A percentile compares a stretch with the other conserved stretches of the same genome.
Conservation (phyloP, 2,888 invertebrate species). For the Erpobdella octoculata region DNA sequence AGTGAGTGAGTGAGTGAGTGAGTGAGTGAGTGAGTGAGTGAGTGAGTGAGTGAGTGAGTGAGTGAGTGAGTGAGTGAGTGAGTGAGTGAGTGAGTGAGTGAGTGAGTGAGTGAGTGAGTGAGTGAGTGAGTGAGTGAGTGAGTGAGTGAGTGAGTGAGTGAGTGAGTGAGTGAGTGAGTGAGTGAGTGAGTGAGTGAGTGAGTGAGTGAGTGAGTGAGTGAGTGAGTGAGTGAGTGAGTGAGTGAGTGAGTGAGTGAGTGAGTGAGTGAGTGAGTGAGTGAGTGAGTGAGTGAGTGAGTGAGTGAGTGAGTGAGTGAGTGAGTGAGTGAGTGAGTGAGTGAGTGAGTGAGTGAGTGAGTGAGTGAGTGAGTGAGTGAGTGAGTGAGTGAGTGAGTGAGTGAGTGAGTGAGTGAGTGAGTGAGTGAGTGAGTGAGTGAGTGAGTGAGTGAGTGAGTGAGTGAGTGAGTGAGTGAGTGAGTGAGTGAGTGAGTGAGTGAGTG, state of each 20-base stretch:
- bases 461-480: conserved; percentile 35
- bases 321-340: conserved; percentile 10
- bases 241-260: conserved; percentile 9
- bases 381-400: not conserved
- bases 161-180: not conserved
- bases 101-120: not conserved
- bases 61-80: conserved; percentile 32
- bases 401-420: not conserved
- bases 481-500: conserved; percentile 5
- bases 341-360: not conserved
- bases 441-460: conserved; percentile 28
- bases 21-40: conserved; percentile 33
- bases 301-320: conserved; percentile 13
- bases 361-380: not conserved
- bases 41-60: conserved; percentile 32
- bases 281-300: conserved; percentile 2
- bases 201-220: not conserved
- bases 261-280: conserved; percentile 3
- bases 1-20: conserved; percentile 33
- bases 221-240: conserved; percentile 8
- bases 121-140: conserved; percentile 4
- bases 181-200: not conserved
- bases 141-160: not conserved
- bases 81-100: not conserved
- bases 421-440: not conserved